Base-by-base conservation (phyloP, 2,113 vertebrate genomes). In the Albula goreensis region DNA sequence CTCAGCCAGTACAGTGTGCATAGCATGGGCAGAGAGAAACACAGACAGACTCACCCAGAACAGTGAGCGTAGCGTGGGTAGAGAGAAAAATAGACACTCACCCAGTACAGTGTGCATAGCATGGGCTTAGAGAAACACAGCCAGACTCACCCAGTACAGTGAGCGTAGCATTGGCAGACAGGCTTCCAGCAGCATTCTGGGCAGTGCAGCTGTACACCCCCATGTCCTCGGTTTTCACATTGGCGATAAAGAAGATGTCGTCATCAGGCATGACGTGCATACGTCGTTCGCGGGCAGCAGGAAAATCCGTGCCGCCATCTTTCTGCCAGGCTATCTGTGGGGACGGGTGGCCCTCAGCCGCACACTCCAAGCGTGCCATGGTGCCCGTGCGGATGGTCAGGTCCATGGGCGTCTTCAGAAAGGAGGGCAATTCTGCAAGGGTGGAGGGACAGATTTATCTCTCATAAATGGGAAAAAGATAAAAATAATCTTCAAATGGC, bases 211-310 rank as follows among this genome's bases (percentile, higher is more conserved):
- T 99, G 89, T 99, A 99, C 49, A 99, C 92, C 0, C 98, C 98
- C 96, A 96, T 97, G 92, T 99, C 98, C 19, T 98, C 98, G 0
- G 95, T 91, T 91, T 99, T 99, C 25, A 99, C 97, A 0, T 97
- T 96, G 0, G 95, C 98, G 89, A 99, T 99, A 93, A 99, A 99
- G 93, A 99, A 98, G 85, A 99, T 98, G 0, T 99, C 97, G 0
- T 99, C 98, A 0, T 99, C 97, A 0, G 98, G 98, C 98, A 99
- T 99, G 89, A 99, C 97, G 0, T 98, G 98, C 98, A 99, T 99
- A 41, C 98, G 95, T 0, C 98, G 96, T 80, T 99, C 98, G 0
- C 98, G 97, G 0, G 98, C 98, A 0, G 98, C 98, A 0, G 98
- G 98, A 93, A 99, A 99, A 52, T 99, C 97, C 0, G 97, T 98